These are phyloP conservation scores for Drosophila prolongata DNA, from an alignment of 2,888 invertebrate species.

Conservation along the genomic window DNA sequence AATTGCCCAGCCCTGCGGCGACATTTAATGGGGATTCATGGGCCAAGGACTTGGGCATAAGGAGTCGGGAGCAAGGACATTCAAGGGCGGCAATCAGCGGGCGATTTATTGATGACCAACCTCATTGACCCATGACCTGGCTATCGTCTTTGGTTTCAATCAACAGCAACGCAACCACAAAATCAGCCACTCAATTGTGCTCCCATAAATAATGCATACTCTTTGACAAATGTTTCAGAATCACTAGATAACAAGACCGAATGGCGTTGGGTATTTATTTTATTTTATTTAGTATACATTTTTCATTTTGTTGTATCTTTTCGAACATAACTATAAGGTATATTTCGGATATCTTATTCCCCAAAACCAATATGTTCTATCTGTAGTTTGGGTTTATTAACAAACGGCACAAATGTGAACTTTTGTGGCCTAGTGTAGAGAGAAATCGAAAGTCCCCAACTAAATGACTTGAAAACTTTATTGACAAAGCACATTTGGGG, in stretches of 20 bases:
- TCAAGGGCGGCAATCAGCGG: slow-evolving; percentile 29
- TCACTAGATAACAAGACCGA: neutral
- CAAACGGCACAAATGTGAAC: neutral
- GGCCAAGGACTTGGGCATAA: slow-evolving; percentile 8
- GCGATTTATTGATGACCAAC: slow-evolving; percentile 47
- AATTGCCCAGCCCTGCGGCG: slow-evolving; percentile 58
- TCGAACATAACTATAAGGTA: neutral
- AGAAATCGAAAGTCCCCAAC: slow-evolving; percentile 18
- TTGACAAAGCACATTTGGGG: slow-evolving; percentile 34
- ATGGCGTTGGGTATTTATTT: too few relatives aligned
- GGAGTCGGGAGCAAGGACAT: slow-evolving; percentile 5
- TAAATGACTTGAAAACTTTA: slow-evolving; percentile 30
- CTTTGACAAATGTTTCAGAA: slow-evolving; percentile 8
- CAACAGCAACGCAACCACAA: slow-evolving; percentile 65
- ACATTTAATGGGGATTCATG: slow-evolving; percentile 50
- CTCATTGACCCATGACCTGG: slow-evolving; percentile 20
- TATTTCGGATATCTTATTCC: too few relatives aligned
- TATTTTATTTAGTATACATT: neutral
- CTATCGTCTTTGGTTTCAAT: slow-evolving; percentile 62
- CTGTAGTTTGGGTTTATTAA: too few relatives aligned
- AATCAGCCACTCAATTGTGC: slow-evolving; percentile 50
- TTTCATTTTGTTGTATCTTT: neutral
- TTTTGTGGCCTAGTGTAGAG: neutral
- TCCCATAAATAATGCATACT: slow-evolving; percentile 37
- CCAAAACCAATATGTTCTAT: too few relatives aligned